Evolutionary conservation across 2,888 invertebrate genomes (phyloP).

Genomic region (Oscheius sp.): DNA sequence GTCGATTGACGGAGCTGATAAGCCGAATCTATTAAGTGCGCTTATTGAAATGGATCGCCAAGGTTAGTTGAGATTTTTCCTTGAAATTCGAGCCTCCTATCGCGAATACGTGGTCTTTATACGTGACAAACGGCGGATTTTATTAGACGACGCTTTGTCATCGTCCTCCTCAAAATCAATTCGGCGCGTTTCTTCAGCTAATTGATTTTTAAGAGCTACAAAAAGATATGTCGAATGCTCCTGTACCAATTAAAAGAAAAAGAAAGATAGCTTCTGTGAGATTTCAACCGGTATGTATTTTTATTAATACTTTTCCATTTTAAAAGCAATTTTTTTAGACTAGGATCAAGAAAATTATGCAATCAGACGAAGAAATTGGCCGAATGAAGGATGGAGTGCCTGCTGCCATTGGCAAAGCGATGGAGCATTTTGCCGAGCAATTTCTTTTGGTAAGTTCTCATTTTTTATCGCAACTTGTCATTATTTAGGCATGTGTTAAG

Average conservation of each 20-base stretch:
- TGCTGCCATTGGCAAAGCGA: conserved; percentile 81
- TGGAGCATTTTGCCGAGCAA: conserved; percentile 69
- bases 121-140: too few relatives aligned
- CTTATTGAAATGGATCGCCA: too few relatives aligned
- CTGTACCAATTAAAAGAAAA: background rate
- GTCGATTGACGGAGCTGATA: too few relatives aligned
- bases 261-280: background rate
- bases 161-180: too few relatives aligned
- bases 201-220: too few relatives aligned
- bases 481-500: conserved; percentile 37
- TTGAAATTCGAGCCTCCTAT: too few relatives aligned
- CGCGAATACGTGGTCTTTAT: too few relatives aligned
- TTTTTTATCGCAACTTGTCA: background rate
- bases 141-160: too few relatives aligned
- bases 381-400: conserved; percentile 99
- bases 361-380: conserved; percentile 98
- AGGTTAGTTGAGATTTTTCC: too few relatives aligned
- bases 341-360: conserved; percentile 99
- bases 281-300: conserved; percentile 63
- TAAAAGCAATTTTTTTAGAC: conserved; percentile 49
- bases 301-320: background rate
- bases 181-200: too few relatives aligned
- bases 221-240: too few relatives aligned
- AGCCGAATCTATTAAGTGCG: too few relatives aligned
- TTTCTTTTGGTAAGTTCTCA: conserved; percentile 53